A percentile compares a stretch with the other conserved stretches of the same genome.
These are phyloP conservation scores for Dromaius novaehollandiae DNA, from an alignment of 2,113 vertebrate genomes.

Conservation along the genomic window DNA sequence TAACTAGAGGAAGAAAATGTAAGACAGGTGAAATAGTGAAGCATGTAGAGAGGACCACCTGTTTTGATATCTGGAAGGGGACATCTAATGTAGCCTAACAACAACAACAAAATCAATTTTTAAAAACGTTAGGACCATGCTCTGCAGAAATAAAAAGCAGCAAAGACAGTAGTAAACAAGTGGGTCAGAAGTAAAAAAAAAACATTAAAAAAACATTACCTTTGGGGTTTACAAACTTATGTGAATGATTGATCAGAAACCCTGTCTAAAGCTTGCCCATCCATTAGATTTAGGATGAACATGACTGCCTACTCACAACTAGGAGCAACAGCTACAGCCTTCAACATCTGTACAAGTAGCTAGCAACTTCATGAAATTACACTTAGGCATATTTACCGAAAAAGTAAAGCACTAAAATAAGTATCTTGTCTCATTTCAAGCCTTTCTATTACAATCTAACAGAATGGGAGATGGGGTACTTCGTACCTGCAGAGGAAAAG, in stretches of 20 bases:
- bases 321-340: not conserved
- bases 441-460: not conserved
- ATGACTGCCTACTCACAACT: not conserved
- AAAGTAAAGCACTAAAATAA: not conserved
- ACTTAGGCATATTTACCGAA: not conserved
- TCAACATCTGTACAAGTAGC: not conserved
- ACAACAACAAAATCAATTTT: not conserved
- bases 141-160: not conserved
- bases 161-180: not conserved
- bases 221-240: not conserved
- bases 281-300: not conserved
- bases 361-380: not conserved
- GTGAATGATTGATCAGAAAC: not conserved
- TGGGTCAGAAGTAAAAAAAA: not conserved
- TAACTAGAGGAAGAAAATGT: not conserved
- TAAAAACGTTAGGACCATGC: not conserved
- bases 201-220: slow-evolving; percentile 28
- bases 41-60: not conserved
- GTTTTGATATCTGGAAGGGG: not conserved
- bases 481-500: not conserved
- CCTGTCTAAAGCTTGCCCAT: not conserved
- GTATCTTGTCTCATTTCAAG: not conserved
- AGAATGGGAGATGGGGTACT: not conserved
- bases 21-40: not conserved
- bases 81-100: not conserved